Base-by-base conservation (phyloP, 2,113 vertebrate species). In the Gobiocypris rarus region DNA sequence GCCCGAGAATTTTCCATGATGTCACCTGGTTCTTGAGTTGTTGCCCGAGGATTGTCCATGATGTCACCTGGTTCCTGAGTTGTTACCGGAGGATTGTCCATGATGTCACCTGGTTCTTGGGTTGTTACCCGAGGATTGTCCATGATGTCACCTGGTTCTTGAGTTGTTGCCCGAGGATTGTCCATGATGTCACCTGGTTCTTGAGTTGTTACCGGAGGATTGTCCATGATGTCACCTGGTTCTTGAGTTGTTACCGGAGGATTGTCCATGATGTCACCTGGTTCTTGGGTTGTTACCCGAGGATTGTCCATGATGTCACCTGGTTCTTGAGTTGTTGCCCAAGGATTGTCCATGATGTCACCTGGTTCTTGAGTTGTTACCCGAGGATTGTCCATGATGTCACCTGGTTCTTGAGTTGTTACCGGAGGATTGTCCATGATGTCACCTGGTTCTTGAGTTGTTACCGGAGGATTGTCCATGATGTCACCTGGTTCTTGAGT, bases 1-100 rank as follows among this genome's bases (percentile, higher is more conserved):
- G 0, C 9, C 14, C 0, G n/a, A 26, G n/a, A 0, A 8, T 15
- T 26, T 5, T 71, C 22, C 1, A 14, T 24, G 5, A 45, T 13
- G n/a, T n/a, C 41, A 73, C 48, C 43, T 48, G 41, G 1, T 26
- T 73, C 5, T 45, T 9, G n/a, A 26, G 26, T 2, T 43, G 5
- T 71, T 24, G 0, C 9, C 14, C 0, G n/a, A 26, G n/a, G 0
- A 8, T 15, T 26, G 11, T 71, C 22, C 1, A 14, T 24, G 5
- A 45, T 13, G n/a, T n/a, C 41, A 73, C 48, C 43, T 48, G 41
- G 1, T 26, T 73, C 5, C 26, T 9, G n/a, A 26, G 26, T 2
- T 43, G 5, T 71, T 24, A 1, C 9, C 14, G 0, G n/a, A 26
- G n/a, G 0, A 8, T 15, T 26, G 11, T 71, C 22, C 1, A 14